Base-by-base conservation (phyloP, 2,888 invertebrate genomes). In the Drosophila nr. fundita region DNA sequence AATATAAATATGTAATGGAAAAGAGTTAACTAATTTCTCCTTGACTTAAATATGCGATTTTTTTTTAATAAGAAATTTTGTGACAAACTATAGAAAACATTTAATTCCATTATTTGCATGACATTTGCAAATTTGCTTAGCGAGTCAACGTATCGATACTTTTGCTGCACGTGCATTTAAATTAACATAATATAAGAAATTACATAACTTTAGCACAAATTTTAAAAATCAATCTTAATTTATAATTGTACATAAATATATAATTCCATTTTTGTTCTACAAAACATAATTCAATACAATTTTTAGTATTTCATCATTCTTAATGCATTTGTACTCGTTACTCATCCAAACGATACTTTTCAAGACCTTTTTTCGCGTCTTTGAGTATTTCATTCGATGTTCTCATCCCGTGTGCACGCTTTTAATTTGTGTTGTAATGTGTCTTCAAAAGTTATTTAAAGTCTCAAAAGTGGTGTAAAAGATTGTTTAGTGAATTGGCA, bases 341-440 rank as follows among this genome's bases (percentile, higher is more conserved):
- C 42, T 55, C 55, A n/a, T 29, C 21, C 27, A 21, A 40, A 6
- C 57, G 30, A 40, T 29, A 30, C 30, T 40, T 3, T 15, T 7
- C 2, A 18, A 24, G 10, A 10, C 2, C 2, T 30, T 7, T 29
- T 13, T 21, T 13, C 2, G 3, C 18, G 49, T 30, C 15, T 40
- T n/a, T 48, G 3, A 5, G 4, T 4, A 45, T 21, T 52, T 45
- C 58, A 24, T 66, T 54, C 21, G 36, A 58, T 42, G 24, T 27
- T 66, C 11, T 54, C 21, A 29, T 67, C 42, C 45, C 69, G 24
- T 49, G 27, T 53, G 24, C 38, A 38, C 55, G 54, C n/a, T 15
- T 30, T 48, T 40, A 65, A 62, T 62, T 66, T 55, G 15, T 50
- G 13, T 72, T 70, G 54, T 57, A 60, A 63, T n/a, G 36, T 40